A percentile compares a stretch with the other conserved stretches of the same genome.
Evolutionary conservation across 2,888 invertebrate species (phyloP).

Genomic region (Parnassius glacialis): DNA sequence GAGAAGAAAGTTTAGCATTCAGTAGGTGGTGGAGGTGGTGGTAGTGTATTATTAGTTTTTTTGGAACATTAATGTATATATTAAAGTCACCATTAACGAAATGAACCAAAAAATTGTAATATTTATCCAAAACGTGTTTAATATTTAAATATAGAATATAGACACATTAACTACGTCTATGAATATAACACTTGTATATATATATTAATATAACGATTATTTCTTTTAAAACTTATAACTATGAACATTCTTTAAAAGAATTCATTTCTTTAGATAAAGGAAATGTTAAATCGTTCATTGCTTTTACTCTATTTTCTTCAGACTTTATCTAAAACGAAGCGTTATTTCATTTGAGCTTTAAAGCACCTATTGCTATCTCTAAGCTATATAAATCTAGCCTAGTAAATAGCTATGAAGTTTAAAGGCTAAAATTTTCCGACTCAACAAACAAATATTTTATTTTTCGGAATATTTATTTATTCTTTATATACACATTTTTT

Average conservation of each 20-base stretch:
- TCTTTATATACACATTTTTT: too few relatives aligned
- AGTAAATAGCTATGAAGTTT: neutral
- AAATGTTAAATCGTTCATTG: slow-evolving; percentile 9
- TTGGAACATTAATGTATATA: neutral
- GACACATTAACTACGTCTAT: too few relatives aligned
- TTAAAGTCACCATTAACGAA: neutral
- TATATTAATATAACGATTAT: neutral
- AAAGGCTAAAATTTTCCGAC: neutral
- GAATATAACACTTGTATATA: neutral
- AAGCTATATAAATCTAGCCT: neutral
- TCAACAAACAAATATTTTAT: too few relatives aligned
- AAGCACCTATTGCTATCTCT: slow-evolving; percentile 19
- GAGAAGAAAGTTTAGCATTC: too few relatives aligned
- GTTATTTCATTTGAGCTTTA: slow-evolving; percentile 15
- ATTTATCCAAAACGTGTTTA: neutral
- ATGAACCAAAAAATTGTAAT: neutral
- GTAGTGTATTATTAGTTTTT: neutral
- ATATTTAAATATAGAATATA: neutral
- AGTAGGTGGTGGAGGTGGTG: too few relatives aligned
- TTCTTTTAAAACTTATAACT: neutral
- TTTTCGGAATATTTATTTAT: too few relatives aligned
- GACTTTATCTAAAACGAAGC: slow-evolving; percentile 18
- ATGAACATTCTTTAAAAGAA: slow-evolving; percentile 3
- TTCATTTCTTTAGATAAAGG: slow-evolving; percentile 18
- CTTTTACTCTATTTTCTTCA: slow-evolving; percentile 8